Evolutionary conservation across 2,113 vertebrate genomes (phyloP).

Genomic region (Chrysochloris asiatica): DNA sequence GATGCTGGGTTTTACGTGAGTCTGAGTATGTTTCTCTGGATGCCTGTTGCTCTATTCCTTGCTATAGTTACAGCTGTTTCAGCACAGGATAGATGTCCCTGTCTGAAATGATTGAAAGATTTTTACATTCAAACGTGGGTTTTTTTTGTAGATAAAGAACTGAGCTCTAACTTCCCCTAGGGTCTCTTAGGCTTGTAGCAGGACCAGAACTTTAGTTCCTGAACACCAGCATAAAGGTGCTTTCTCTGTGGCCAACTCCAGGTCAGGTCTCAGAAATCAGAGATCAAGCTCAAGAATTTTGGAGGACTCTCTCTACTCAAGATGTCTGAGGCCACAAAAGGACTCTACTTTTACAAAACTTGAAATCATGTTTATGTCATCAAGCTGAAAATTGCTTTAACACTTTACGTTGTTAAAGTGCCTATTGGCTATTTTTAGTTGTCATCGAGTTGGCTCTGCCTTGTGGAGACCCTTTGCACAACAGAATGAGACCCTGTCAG

Average conservation of each 20-base stretch:
- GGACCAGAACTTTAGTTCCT: not conserved
- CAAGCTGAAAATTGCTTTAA: too few species aligned
- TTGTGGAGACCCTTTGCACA: too few species aligned
- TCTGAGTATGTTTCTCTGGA: not conserved
- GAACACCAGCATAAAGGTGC: not conserved
- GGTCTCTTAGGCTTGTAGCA: not conserved
- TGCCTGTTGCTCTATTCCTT: not conserved
- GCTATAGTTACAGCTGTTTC: not conserved
- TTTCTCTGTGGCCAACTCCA: not conserved
- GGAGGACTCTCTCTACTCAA: not conserved
- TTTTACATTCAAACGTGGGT: not conserved
- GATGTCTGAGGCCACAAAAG: not conserved
- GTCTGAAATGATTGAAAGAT: not conserved
- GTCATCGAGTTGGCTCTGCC: not conserved
- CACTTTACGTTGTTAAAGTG: conserved; percentile 28
- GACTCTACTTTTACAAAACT: not conserved
- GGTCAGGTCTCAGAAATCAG: not conserved
- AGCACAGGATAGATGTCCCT: not conserved
- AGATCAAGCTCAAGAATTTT: conserved; percentile 10
- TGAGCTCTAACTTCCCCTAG: not conserved
- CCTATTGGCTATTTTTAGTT: not conserved
- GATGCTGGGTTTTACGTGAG: not conserved
- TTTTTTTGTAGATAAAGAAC: not conserved
- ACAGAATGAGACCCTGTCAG: not conserved
- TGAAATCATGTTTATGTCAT: not conserved